These are phyloP conservation scores for Pachyuromys duprasi DNA, from an alignment of 2,797 vertebrate species.

Conservation along the genomic window DNA sequence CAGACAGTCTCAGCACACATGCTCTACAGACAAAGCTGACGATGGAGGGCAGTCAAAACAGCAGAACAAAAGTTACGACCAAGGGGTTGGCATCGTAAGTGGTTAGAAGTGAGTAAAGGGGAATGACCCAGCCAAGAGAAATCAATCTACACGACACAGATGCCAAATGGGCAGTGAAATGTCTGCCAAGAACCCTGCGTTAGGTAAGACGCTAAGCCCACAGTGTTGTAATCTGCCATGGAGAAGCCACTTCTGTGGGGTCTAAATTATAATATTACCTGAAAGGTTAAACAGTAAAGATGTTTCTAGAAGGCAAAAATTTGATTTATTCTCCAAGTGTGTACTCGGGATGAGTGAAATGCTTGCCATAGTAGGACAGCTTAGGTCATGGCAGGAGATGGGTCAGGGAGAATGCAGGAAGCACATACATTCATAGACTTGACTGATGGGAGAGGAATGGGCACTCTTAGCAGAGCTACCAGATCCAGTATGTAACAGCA, in stretches of 20 bases:
- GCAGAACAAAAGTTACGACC: not conserved
- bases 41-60: not conserved
- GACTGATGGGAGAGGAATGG: not conserved
- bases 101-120: not conserved
- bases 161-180: not conserved
- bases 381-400: not conserved
- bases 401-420: not conserved
- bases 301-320: conserved; percentile 2
- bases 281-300: not conserved
- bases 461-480: not conserved
- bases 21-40: not conserved
- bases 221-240: not conserved
- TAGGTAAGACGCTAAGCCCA: not conserved
- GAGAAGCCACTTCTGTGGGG: not conserved
- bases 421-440: not conserved
- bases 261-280: not conserved
- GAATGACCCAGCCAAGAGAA: not conserved
- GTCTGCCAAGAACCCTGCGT: not conserved
- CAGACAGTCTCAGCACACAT: not conserved
- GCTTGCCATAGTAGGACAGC: not conserved
- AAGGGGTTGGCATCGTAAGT: not conserved
- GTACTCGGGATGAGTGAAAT: not conserved
- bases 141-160: not conserved
- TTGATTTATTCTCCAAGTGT: not conserved
- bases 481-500: not conserved